Evolutionary conservation across 1,140 invertebrate species (phyloP).

Genomic region (Heliconius eleuchia): DNA sequence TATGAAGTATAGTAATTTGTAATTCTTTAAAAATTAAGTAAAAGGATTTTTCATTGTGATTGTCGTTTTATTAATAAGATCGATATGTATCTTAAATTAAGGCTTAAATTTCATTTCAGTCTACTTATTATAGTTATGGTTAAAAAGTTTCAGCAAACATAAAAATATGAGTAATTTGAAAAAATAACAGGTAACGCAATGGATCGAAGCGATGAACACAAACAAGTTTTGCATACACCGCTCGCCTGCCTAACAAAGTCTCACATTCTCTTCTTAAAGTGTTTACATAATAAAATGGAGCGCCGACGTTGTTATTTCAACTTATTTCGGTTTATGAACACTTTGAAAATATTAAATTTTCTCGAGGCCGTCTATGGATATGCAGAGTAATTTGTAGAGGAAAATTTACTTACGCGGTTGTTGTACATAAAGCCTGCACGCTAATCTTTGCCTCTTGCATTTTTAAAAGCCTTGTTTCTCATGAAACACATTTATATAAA

Average conservation of each 20-base stretch:
- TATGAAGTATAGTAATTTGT: no score
- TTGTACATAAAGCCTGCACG: slow-evolving; percentile 22
- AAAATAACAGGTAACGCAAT: neutral
- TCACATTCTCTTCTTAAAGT: slow-evolving; percentile 36
- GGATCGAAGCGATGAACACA: slow-evolving; percentile 18
- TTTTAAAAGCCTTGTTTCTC: slow-evolving; percentile 29
- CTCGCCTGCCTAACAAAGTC: slow-evolving; percentile 30
- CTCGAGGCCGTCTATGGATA: slow-evolving; percentile 36
- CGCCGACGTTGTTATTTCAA: slow-evolving; percentile 36
- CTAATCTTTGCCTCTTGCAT: slow-evolving; percentile 39
- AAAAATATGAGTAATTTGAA: neutral
- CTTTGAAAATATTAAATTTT: slow-evolving; percentile 43
- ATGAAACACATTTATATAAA: slow-evolving; percentile 14
- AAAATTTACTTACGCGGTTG: slow-evolving; percentile 38
- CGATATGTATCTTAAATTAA: no score
- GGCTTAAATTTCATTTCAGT: neutral
- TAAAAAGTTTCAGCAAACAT: no score
- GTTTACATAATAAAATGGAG: slow-evolving; percentile 41
- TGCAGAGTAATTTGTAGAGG: slow-evolving; percentile 36
- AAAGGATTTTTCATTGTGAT: no score
- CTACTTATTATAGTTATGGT: neutral
- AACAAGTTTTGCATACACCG: slow-evolving; percentile 24
- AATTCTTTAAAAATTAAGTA: no score
- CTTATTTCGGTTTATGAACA: slow-evolving; percentile 43
- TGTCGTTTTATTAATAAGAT: no score